Evolutionary conservation across 2,113 vertebrate genomes (phyloP), one percentile per base, ranked within the genome.

Genomic region (Fulica atra): DNA sequence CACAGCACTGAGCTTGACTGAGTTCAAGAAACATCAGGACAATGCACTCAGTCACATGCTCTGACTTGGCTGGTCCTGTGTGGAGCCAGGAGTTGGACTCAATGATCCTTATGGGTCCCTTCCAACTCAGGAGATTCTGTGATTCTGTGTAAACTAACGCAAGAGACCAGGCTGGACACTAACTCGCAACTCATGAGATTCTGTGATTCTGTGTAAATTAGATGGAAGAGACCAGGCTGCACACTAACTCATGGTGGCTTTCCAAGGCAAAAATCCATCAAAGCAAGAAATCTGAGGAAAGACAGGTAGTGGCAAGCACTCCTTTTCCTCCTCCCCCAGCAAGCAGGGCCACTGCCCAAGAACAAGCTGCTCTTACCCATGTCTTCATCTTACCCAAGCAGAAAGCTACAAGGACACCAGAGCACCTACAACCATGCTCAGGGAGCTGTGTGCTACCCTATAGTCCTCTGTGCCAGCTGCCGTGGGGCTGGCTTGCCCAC

Each of bases 391-490:
- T 50, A 44, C 19, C 50, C 20, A 51, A 38, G 23, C 23, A 61
- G 46, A 80, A 80, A 53, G 53, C 13, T 53, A 44, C 38, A 26
- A 46, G 54, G n/a, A 74, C 0, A 4, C 44, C 60, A 25, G 26
- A 33, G 31, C 1, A 44, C 21, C 36, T 42, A 64, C 16, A 11
- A 13, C 33, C 19, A 5, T 36, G 68, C 11, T 15, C 0, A 0
- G 17, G 29, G n/a, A 9, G 12, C 17, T 20, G 13, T 6, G 10
- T 3, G 6, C 28, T 12, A n/a, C 6, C 2, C 42, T 33, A 36
- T 9, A 21, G 16, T 9, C 26, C 33, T 17, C 26, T 3, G 3
- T 10, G 15, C 36, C 33, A 38, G 29, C 6, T 28, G 33, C 48
- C 10, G 14, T 13, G 56, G 50, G 13, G 33, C 42, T 38, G 35